Conservation (phyloP, 2,113 vertebrate genomes). For the Nerophis ophidion region DNA sequence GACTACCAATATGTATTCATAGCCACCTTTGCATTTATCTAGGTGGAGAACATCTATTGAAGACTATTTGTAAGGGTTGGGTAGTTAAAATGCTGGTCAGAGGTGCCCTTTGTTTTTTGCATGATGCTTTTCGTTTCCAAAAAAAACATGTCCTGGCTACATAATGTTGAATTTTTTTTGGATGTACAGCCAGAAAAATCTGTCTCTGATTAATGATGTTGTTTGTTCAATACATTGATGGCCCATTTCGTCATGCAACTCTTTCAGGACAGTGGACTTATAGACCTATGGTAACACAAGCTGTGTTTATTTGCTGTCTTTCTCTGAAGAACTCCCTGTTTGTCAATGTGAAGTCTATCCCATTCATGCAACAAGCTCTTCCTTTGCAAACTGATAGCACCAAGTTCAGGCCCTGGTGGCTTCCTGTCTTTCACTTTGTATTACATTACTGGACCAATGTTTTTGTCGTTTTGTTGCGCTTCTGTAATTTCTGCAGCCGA, state of each 20-base stretch:
- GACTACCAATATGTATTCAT: constrained; percentile 16
- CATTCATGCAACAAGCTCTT: not conserved
- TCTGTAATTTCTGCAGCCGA: too few species aligned
- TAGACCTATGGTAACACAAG: not conserved
- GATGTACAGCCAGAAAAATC: not conserved
- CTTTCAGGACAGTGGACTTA: not conserved
- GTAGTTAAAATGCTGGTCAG: not conserved
- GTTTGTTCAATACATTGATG: not conserved
- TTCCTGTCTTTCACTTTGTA: too few species aligned
- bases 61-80: not conserved
- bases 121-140: constrained; percentile 1
- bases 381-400: not conserved
- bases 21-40: not conserved
- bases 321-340: constrained; percentile 3
- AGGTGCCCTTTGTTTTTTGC: not conserved
- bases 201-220: not conserved
- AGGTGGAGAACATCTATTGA: constrained; percentile 6
- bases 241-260: constrained; percentile 3
- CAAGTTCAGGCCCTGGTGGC: too few species aligned
- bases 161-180: constrained; percentile 7
- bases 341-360: constrained; percentile 7
- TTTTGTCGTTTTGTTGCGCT: too few species aligned
- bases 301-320: constrained; percentile 1
- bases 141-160: not conserved
- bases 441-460: too few species aligned